Conservation (phyloP, 2,888 invertebrate genomes). For the Amitus sp. region DNA sequence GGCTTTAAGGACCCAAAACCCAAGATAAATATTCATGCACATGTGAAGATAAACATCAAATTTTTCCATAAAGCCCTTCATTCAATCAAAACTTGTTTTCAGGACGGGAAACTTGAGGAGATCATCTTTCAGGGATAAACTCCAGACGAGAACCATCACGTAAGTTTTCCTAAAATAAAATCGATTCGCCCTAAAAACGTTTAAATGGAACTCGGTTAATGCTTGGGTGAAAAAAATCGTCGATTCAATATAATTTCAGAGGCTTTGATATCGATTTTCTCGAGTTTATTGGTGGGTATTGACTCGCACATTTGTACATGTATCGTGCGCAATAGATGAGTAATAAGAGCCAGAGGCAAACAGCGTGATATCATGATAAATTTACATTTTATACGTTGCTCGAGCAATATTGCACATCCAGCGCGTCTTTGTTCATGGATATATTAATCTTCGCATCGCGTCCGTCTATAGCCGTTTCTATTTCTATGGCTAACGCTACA, state of each 20-base stretch:
- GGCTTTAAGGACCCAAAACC: no score
- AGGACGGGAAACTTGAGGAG: no score
- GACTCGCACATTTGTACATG: constrained; percentile 9
- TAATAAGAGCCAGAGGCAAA: constrained; percentile 30
- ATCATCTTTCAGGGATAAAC: no score
- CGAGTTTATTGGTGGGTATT: constrained; percentile 3
- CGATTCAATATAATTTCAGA: background rate
- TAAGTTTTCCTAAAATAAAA: no score
- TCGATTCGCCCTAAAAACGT: no score
- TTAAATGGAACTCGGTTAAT: no score
- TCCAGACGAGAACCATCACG: no score
- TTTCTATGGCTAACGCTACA: constrained; percentile 30
- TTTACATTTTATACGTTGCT: constrained; percentile 59
- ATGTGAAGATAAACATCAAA: no score
- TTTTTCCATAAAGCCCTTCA: no score
- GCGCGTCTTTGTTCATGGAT: constrained; percentile 57
- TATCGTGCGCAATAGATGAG: constrained; percentile 31
- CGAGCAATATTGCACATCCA: constrained; percentile 49
- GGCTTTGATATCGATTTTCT: background rate
- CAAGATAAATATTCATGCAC: no score
- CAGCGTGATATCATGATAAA: constrained; percentile 53
- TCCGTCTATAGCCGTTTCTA: constrained; percentile 31
- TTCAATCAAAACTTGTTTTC: no score
- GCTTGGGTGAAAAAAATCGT: no score
- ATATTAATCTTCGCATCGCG: constrained; percentile 64